These are phyloP conservation scores for Biston stratarius DNA, from an alignment of 2,888 invertebrate genomes.

Conservation along the genomic window DNA sequence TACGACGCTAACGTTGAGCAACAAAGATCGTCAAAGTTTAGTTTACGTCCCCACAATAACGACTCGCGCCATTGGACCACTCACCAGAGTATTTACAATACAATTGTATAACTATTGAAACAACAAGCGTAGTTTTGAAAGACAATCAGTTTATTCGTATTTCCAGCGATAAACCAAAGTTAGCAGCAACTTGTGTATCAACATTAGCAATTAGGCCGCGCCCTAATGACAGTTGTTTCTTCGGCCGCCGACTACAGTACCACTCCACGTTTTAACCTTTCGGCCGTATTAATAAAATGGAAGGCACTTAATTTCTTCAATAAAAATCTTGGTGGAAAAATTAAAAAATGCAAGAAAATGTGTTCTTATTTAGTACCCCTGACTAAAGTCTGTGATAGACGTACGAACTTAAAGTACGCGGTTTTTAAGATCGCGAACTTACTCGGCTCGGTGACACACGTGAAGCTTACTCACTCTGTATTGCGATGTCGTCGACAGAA, in stretches of 20 bases:
- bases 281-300: background rate
- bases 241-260: conserved; percentile 31
- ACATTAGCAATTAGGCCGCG: conserved; percentile 42
- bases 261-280: conserved; percentile 3
- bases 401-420: too few species aligned
- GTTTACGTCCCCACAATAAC: background rate
- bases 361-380: too few species aligned
- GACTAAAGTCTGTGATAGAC: too few species aligned
- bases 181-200: conserved; percentile 24
- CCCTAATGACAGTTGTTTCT: conserved; percentile 42
- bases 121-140: conserved; percentile 1
- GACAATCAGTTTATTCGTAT: conserved; percentile 15
- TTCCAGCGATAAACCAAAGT: conserved; percentile 23
- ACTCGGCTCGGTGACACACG: too few species aligned
- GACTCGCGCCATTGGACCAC: background rate
- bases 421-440: too few species aligned
- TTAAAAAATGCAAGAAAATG: too few species aligned
- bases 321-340: background rate
- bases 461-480: too few species aligned
- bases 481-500: too few species aligned
- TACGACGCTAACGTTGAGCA: too few species aligned
- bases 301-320: background rate
- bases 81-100: background rate
- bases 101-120: conserved; percentile 3
- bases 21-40: too few species aligned